These are phyloP conservation scores for Troides oblongomaculatus DNA, from an alignment of 2,888 invertebrate species.

Conservation along the genomic window DNA sequence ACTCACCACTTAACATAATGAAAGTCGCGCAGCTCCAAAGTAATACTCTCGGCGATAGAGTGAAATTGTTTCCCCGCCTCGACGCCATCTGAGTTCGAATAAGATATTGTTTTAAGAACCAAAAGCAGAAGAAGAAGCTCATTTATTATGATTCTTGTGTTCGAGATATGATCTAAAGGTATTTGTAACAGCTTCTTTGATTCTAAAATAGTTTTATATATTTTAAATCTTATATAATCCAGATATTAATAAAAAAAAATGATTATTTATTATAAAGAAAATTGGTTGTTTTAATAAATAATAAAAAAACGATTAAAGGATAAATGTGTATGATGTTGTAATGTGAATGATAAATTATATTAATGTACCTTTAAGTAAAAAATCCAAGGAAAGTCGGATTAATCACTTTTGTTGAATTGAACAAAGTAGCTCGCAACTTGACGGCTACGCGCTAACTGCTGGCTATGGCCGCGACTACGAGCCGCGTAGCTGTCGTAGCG, in stretches of 20 bases:
- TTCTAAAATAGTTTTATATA: too few relatives aligned
- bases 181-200: neutral
- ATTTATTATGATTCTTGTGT: neutral
- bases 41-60: conserved; percentile 43
- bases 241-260: too few relatives aligned
- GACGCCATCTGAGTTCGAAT: conserved; percentile 54
- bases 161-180: neutral
- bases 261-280: too few relatives aligned
- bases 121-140: neutral
- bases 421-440: conserved; percentile 22
- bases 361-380: conserved; percentile 19
- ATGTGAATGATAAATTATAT: neutral
- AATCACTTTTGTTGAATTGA: conserved; percentile 17
- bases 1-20: conserved; percentile 72
- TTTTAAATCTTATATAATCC: too few relatives aligned
- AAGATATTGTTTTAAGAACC: conserved; percentile 27
- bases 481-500: conserved; percentile 39
- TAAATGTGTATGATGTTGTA: neutral
- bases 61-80: conserved; percentile 43
- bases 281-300: neutral
- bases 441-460: conserved; percentile 40
- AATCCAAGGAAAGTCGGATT: conserved; percentile 15
- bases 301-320: neutral
- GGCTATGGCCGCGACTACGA: conserved; percentile 26
- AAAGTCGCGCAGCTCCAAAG: conserved; percentile 50